Evolutionary conservation across 1,140 invertebrate genomes (phyloP), one percentile per base, ranked within the genome.

Genomic region (Coptotermes formosanus): DNA sequence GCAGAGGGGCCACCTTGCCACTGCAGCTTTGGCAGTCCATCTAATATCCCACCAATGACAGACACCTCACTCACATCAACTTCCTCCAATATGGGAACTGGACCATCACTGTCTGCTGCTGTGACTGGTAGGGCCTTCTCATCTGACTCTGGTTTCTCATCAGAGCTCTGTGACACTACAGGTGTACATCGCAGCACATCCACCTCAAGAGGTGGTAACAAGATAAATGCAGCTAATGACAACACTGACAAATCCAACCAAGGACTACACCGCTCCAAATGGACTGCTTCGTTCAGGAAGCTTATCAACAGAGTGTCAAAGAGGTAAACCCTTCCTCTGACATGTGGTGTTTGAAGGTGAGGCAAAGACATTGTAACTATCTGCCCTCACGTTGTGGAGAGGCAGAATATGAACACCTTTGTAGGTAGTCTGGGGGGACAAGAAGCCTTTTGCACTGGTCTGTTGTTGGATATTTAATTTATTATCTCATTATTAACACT

Each of bases 251-350:
- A 55, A 84, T 87, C 16, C 89, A 90, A 64, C 89, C 32, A 86
- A 85, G 7, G 69, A 87, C 87, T 81, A 59, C 86, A 85, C 83
- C 59, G 92, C 3, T 91, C 92, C 16, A 90, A 89, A 86, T 93
- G 92, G 92, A 93, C 92, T 6, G 91, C 92, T 0, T 93, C 92
- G 0, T 93, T 93, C 86, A 90, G 92, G 9, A 92, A 91, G 87
- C 89, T 93, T 4, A 91, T 93, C 9, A 90, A 91, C 44, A 90
- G 92, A 23, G 92, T 92, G 59, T 91, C 91, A 45, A 92, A 90
- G 86, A 87, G 86, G 59, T 88, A 82, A 86, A 81, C 52, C 21
- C 0, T 6, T 83, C n/a, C 0, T 14, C 6, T 6, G 7, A 75
- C 64, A 7, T 75, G 64, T n/a, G 25, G 64, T 75, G 9, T 16